A percentile compares a stretch with the other conserved stretches of the same genome.
Evolutionary conservation across 2,797 vertebrate species (phyloP).

Genomic region (Acipenser ruthenus): DNA sequence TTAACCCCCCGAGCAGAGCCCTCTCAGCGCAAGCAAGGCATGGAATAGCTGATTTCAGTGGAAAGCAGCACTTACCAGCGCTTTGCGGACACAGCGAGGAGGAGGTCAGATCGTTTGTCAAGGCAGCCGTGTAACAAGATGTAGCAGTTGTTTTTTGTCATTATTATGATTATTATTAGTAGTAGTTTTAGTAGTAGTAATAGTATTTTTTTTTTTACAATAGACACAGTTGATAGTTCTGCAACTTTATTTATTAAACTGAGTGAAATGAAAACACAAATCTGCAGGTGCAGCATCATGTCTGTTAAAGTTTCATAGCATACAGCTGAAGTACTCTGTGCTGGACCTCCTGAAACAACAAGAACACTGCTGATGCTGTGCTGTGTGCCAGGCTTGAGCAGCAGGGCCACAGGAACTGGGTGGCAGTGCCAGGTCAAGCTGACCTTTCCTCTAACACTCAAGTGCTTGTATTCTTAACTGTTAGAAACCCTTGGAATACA

Average conservation of each 20-base stretch:
- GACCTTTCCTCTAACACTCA: slow-evolving; percentile 28
- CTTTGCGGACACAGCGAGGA: slow-evolving; percentile 14
- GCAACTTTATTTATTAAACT: no score
- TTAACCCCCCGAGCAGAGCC: slow-evolving; percentile 64
- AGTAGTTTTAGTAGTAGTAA: no score
- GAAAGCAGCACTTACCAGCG: not conserved
- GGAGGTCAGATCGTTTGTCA: slow-evolving; percentile 25
- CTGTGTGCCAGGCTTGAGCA: not conserved
- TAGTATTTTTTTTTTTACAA: no score
- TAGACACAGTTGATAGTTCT: no score
- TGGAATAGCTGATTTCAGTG: slow-evolving; percentile 32
- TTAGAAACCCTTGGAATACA: not conserved
- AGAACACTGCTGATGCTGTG: no score
- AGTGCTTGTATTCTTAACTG: not conserved
- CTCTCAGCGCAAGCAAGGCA: slow-evolving; percentile 25
- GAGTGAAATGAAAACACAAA: no score
- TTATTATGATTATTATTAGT: no score
- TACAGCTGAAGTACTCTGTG: no score
- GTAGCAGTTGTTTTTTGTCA: no score
- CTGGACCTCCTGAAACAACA: no score
- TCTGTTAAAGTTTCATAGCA: no score
- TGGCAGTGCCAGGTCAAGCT: slow-evolving; percentile 40
- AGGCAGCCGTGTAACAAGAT: not conserved
- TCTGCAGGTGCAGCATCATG: no score
- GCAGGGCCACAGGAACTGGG: not conserved